Base-by-base conservation (phyloP, 2,113 vertebrate species). In the Sula dactylatra region DNA sequence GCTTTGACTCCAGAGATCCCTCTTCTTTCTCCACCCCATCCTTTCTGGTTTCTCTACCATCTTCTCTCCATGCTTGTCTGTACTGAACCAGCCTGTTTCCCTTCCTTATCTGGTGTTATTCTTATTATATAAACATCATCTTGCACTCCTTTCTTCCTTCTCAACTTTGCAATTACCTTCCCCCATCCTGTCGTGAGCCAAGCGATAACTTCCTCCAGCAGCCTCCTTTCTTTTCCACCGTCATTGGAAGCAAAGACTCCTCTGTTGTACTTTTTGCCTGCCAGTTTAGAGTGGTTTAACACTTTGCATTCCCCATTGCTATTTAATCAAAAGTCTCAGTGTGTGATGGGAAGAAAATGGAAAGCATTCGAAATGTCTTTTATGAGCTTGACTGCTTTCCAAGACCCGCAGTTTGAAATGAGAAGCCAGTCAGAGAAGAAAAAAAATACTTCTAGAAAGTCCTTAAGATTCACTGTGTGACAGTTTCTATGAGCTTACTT, bases 31-130 rank as follows among this genome's bases (percentile, higher is more conserved):
- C 78, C 40, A 78, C 32, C 52, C 44, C n/a, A 4, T 78, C 27
- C 70, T 86, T 86, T 84, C 91, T 94, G 49, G 56, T 94, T 96
- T 95, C 83, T 91, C 81, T 85, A 29, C 44, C 44, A 29, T 74
- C 32, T 84, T 80, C 72, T 79, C 24, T 84, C n/a, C 72, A 40
- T 26, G 86, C 38, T 16, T 25, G 55, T 49, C 73, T 65, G 19
- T 52, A 94, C 61, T 44, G 90, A 94, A 89, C 61, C 73, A 93
- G 86, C 10, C 56, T 94, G 78, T 87, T 96, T 79, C 65, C 61
- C 96, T 94, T 93, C 55, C 49, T 90, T 90, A 87, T 87, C 93
- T 82, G 32, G n/a, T 84, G 29, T 55, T 89, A 54, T 36, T 90
- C 36, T 77, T 36, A 70, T 73, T 83, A 64, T 36, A 80, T 52